Conservation (phyloP, 1,140 invertebrate species). For the Eueides isabella region DNA sequence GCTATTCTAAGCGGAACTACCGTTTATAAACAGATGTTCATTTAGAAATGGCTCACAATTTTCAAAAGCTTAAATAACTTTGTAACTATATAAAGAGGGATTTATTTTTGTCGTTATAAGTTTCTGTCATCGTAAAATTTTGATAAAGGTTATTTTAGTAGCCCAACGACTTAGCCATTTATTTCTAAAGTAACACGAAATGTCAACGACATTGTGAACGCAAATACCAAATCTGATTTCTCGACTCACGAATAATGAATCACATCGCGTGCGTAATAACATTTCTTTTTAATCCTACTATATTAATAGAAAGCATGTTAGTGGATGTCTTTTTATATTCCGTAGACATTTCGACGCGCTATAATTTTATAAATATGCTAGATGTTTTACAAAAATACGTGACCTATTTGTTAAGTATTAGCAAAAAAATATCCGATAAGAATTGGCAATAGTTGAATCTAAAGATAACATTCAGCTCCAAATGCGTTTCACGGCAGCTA, state of each 20-base stretch:
- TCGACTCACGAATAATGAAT: conserved; percentile 67
- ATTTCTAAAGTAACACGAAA: conserved; percentile 52
- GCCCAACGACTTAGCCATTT: conserved; percentile 40
- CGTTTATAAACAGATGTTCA: conserved; percentile 43
- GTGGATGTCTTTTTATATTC: conserved; percentile 47
- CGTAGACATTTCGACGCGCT: conserved; percentile 53
- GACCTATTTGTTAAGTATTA: conserved; percentile 71
- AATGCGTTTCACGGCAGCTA: conserved; percentile 69
- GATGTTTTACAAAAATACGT: conserved; percentile 60
- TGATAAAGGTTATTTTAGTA: conserved; percentile 33
- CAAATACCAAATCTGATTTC: conserved; percentile 67
- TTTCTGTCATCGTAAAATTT: conserved; percentile 18
- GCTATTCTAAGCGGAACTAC: conserved; percentile 52
- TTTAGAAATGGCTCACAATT: conserved; percentile 46
- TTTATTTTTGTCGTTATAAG: conserved; percentile 20
- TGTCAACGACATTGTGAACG: conserved; percentile 67
- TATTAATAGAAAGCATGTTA: conserved; percentile 55
- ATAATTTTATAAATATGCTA: conserved; percentile 45
- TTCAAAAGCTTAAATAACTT: background rate
- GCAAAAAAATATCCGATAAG: conserved; percentile 72
- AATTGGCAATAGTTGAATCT: conserved; percentile 71
- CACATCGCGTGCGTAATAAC: conserved; percentile 62
- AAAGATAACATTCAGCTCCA: conserved; percentile 75
- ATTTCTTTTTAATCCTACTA: conserved; percentile 60
- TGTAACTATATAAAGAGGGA: conserved; percentile 12